These are phyloP conservation scores for Channa argus DNA, from an alignment of 2,113 vertebrate genomes.

Conservation along the genomic window DNA sequence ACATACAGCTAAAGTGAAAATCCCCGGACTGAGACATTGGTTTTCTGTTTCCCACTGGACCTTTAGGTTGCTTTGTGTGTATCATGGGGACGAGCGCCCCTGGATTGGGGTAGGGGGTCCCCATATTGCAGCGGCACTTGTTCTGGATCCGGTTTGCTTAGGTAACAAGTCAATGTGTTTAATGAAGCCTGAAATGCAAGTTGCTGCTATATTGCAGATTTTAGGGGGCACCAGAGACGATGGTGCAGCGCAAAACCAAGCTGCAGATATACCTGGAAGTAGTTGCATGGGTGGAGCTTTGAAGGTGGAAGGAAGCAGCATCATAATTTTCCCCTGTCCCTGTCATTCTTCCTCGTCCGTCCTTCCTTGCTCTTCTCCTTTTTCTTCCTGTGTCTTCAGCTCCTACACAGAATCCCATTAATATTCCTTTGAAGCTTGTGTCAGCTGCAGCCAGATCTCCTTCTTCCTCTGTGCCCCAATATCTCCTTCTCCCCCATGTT, in stretches of 20 bases:
- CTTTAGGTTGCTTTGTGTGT: background rate
- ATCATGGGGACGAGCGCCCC: conserved; percentile 34
- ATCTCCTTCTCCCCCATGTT: conserved; percentile 25
- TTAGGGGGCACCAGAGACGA: background rate
- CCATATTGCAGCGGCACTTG: background rate
- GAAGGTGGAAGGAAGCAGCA: conserved; percentile 9
- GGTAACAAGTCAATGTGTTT: background rate
- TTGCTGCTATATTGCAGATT: background rate
- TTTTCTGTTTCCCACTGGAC: too few relatives aligned
- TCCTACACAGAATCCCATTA: conserved; percentile 78
- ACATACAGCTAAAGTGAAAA: too few relatives aligned
- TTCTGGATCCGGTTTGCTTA: background rate
- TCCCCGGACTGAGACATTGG: too few relatives aligned
- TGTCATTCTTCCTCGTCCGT: background rate
- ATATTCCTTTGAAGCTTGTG: conserved; percentile 83
- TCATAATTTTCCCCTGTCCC: conserved; percentile 20
- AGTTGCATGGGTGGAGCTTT: conserved; percentile 47
- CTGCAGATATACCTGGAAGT: conserved; percentile 59
- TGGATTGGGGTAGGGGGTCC: conserved; percentile 37
- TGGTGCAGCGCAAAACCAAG: background rate
- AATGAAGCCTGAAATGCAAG: background rate
- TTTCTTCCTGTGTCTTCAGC: conserved; percentile 55
- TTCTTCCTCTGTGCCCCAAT: conserved; percentile 32
- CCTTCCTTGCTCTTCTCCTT: conserved; percentile 8
- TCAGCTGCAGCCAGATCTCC: conserved; percentile 66